These are phyloP conservation scores for Panthera uncia DNA, from an alignment of 2,113 vertebrate species.

Conservation along the genomic window DNA sequence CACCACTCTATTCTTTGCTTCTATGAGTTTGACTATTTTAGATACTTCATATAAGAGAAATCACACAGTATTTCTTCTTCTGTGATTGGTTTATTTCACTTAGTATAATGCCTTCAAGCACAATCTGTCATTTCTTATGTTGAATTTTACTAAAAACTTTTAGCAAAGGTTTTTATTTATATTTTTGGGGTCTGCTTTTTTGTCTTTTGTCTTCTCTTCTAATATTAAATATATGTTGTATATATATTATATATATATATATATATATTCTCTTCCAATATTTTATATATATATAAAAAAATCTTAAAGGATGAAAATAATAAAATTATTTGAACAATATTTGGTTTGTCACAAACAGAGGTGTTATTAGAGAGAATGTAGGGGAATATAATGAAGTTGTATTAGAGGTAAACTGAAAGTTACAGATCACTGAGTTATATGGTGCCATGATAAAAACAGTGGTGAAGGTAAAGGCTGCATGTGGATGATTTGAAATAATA, in stretches of 20 bases:
- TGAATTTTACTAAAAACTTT: background rate
- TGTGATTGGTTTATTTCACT: background rate
- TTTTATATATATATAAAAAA: background rate
- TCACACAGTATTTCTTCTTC: background rate
- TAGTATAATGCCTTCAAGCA: background rate
- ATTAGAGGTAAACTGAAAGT: conserved; percentile 37
- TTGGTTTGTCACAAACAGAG: background rate
- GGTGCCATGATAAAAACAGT: background rate
- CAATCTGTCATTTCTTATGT: background rate
- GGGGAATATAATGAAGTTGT: background rate
- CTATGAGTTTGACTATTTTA: background rate
- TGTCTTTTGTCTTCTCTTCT: background rate
- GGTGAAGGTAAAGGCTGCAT: conserved; percentile 33
- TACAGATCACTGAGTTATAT: background rate
- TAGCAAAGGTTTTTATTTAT: background rate
- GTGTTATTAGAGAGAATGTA: background rate
- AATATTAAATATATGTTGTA: background rate
- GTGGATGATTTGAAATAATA: conserved; percentile 53
- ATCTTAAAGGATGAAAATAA: background rate
- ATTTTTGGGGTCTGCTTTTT: background rate
- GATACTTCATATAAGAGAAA: background rate
- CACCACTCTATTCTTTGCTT: background rate
- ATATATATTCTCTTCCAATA: background rate
- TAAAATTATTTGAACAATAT: background rate
- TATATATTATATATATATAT: background rate